Percentiles rank a stretch among this genome's conserved stretches.
These are phyloP conservation scores for Argyresthia goedartella DNA, from an alignment of 2,888 invertebrate species.

Conservation along the genomic window DNA sequence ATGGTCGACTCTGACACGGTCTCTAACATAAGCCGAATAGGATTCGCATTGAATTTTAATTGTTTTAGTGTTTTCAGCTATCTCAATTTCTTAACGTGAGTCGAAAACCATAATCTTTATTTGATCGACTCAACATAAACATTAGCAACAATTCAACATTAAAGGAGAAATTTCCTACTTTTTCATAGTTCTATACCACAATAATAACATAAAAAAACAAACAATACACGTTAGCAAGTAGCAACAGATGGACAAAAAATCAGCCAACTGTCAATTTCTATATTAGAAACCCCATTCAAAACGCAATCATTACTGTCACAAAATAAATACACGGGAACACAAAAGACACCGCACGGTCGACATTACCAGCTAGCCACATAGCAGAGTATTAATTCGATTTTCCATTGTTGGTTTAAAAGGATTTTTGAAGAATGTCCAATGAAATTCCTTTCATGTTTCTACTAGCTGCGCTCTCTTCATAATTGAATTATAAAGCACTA, in stretches of 20 bases:
- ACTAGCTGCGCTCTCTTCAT: too few relatives aligned
- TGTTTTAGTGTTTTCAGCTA: too few relatives aligned
- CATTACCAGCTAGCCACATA: background rate
- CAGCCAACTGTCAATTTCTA: conserved; percentile 1
- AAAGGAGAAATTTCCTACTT: too few relatives aligned
- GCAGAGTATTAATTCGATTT: conserved; percentile 2
- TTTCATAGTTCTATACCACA: too few relatives aligned
- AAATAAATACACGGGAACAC: conserved; percentile 3
- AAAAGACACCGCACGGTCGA: background rate
- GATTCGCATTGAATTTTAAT: too few relatives aligned
- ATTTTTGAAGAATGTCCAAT: background rate
- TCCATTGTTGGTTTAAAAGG: conserved; percentile 4
- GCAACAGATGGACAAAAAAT: conserved; percentile 3
- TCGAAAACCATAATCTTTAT: too few relatives aligned
- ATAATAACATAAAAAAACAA: background rate
- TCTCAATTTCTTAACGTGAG: too few relatives aligned
- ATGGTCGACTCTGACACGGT: background rate
- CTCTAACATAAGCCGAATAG: too few relatives aligned
- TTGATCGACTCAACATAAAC: too few relatives aligned
- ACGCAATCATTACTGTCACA: conserved; percentile 1
- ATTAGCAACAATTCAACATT: too few relatives aligned
- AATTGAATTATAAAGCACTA: too few relatives aligned
- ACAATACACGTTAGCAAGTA: background rate
- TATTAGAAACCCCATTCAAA: background rate
- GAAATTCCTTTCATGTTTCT: too few relatives aligned